Evolutionary conservation across 2,113 vertebrate species (phyloP), one percentile per base, ranked within the genome.

Genomic region (Leptodactylus fuscus): DNA sequence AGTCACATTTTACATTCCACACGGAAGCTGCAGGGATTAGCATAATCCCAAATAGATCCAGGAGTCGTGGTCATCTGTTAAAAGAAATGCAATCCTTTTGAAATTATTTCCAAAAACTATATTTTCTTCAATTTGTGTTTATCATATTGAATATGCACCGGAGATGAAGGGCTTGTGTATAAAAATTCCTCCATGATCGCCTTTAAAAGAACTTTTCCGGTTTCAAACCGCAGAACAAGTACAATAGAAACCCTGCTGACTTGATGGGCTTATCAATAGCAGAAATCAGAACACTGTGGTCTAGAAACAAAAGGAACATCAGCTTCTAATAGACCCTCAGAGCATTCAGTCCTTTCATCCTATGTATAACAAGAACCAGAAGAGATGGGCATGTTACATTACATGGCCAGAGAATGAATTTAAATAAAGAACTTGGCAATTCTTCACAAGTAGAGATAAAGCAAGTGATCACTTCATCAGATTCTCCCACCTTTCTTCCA

Each of bases 241-340:
- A 38, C 38, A 60, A 67, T 44, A 48, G 13, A 81, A 65, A 46
- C 10, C 55, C 41, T 32, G n/a, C 79, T 67, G n/a, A 77, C 49
- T n/a, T 34, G 24, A 73, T 46, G 38, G 70, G 22, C n/a, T 73
- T 73, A 73, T 73, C 38, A 24, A 73, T 44, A 41, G 70, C 36
- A 73, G 32, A 27, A 41, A 73, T 73, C 70, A 51, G 18, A 46
- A 38, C 22, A 13, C 5, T 73, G 70, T 2, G 20, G 36, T 73
- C n/a, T 12, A 12, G 22, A 44, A n/a, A 46, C 38, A 73, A 69
- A 24, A 46, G 70, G 38, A 41, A 73, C 70, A 46, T 46, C 70
- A 46, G 70, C 38, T 44, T 73, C n/a, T 73, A 73, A 73, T 73
- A 46, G 70, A 73, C 36, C 22, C 70, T 73, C 38, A 73, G 36